These are phyloP conservation scores for Tetragonula clypearis DNA, from an alignment of 1,140 invertebrate genomes.

Conservation along the genomic window DNA sequence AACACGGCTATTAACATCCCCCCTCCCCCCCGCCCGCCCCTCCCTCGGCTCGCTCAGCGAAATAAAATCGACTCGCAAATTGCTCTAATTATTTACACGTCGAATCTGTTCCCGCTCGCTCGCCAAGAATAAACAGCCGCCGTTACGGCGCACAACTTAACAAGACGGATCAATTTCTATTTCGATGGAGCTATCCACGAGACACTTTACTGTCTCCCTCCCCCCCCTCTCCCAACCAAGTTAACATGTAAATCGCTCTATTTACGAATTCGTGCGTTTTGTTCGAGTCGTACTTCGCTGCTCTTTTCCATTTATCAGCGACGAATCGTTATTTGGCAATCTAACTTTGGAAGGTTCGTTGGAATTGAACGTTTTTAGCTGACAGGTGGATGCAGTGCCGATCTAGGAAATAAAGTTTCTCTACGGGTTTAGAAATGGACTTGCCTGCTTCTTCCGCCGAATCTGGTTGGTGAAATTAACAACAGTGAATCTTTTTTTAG, in stretches of 20 bases:
- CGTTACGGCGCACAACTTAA: neutral
- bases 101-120: conserved; percentile 1
- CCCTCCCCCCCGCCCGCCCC: no score
- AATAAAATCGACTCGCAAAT: conserved; percentile 14
- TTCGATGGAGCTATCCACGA: neutral
- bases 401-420: neutral
- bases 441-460: no score
- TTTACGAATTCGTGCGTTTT: neutral
- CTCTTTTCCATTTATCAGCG: neutral
- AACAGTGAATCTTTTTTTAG: no score
- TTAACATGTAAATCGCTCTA: neutral
- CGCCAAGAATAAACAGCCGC: conserved; percentile 8
- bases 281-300: neutral
- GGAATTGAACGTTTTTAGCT: neutral
- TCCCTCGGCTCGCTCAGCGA: neutral
- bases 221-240: neutral
- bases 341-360: neutral
- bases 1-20: neutral
- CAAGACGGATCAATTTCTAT: neutral
- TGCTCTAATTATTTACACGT: neutral
- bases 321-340: neutral
- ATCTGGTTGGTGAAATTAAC: no score
- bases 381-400: no score
- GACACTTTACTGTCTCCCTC: neutral
- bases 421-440: no score